Evolutionary conservation across 2,888 invertebrate species (phyloP), one percentile per base, ranked within the genome.

Genomic region (Ferrisia virgata): DNA sequence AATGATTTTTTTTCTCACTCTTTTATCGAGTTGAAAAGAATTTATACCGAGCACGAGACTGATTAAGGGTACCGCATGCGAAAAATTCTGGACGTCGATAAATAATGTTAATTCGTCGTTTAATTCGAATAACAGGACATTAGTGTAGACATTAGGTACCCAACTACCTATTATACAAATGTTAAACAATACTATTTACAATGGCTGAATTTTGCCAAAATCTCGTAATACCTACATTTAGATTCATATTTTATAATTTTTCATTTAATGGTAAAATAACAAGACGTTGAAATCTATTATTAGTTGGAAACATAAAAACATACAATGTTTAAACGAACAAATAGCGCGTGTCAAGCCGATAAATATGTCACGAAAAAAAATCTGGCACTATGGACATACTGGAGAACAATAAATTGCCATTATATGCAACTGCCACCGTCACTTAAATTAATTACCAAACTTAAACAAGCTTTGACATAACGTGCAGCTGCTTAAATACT

Each of bases 271-370:
- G 25, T 72, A 72, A 72, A 72, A 72, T 72, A 72, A 72, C 72
- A 72, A 72, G 72, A 72, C 72, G 72, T 72, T 72, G 72, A 72
- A 72, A 72, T 72, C 72, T 72, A 72, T 72, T 72, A 72, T 72
- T 72, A 72, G 72, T 25, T 72, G 72, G 33, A 72, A 72, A 72
- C 72, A 72, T 72, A 72, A 72, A 72, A 72, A 72, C 33, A 72
- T 72, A 72, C 72, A 72, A 72, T 72, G 72, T 72, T 28, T 31
- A 3, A 72, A 31, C 15, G 72, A 31, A 31, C 31, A n/a, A 33
- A 72, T 33, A 72, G 72, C 72, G 72, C 33, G 72, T 72, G 72
- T 33, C 25, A 25, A 22, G 33, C 33, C 72, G 33, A 72, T 72
- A 72, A 72, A 72, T 72, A 72, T 33, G 72, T 33, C 72, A 72